Percentiles rank a stretch among this genome's conserved stretches.
Evolutionary conservation across 2,113 vertebrate genomes (phyloP).

Genomic region (Columba janthina): DNA sequence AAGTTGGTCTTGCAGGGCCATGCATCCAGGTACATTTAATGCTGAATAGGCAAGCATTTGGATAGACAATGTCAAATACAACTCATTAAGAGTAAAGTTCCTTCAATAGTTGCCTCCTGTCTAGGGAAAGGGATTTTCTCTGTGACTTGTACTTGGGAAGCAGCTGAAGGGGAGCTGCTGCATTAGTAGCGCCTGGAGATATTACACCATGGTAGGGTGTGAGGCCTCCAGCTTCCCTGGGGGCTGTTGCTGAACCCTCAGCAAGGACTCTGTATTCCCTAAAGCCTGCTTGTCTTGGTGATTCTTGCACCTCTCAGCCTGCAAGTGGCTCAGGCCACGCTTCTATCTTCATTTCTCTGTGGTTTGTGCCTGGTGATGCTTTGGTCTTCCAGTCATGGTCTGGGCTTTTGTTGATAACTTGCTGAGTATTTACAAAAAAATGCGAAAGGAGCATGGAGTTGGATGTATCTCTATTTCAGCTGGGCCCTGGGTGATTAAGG

Average conservation of each 20-base stretch:
- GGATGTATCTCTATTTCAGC: not conserved
- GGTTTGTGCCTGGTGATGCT: not conserved
- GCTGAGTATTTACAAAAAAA: not conserved
- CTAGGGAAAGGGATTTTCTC: not conserved
- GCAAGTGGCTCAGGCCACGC: accelerated
- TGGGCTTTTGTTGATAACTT: not conserved
- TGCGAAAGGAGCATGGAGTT: not conserved
- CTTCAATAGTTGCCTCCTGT: not conserved
- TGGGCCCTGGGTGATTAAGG: not conserved
- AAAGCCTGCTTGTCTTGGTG: not conserved
- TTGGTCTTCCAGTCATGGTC: not conserved
- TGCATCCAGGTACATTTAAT: not conserved
- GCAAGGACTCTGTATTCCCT: not conserved
- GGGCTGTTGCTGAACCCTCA: not conserved
- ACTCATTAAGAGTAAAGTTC: not conserved
- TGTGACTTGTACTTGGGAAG: not conserved
- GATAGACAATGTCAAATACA: not conserved
- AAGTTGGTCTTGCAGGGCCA: not conserved
- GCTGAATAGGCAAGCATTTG: not conserved
- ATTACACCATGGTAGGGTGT: accelerated
- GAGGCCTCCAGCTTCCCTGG: not conserved
- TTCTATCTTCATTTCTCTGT: not conserved
- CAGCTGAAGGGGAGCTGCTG: not conserved
- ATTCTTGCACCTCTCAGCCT: not conserved
- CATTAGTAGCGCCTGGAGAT: not conserved